Conservation (phyloP, 2,888 invertebrate genomes). For the Drosophila barbarae region DNA sequence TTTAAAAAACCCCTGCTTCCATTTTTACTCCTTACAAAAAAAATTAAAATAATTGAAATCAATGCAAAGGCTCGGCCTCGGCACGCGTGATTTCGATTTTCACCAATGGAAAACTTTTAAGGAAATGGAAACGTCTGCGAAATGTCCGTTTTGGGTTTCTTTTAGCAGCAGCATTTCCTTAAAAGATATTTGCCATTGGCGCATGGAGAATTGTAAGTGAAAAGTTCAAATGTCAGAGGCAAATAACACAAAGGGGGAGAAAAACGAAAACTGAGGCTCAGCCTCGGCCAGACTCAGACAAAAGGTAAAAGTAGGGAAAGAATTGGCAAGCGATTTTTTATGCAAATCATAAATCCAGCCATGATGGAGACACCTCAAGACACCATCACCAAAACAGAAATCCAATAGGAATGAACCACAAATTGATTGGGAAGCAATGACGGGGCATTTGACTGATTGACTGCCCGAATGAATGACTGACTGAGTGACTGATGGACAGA, state of each 20-base stretch:
- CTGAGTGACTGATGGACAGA: conserved; percentile 29
- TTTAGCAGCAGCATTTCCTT: conserved; percentile 60
- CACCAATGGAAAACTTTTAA: conserved; percentile 72
- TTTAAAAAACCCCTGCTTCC: not conserved
- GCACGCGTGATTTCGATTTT: conserved; percentile 67
- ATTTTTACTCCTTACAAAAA: not conserved
- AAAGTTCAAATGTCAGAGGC: conserved; percentile 67
- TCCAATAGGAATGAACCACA: conserved; percentile 50
- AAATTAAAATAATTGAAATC: conserved; percentile 31
- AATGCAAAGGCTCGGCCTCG: conserved; percentile 64
- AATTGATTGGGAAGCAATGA: conserved; percentile 68
- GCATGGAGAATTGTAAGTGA: conserved; percentile 43
- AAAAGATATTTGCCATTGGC: conserved; percentile 34
- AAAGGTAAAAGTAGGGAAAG: conserved; percentile 71
- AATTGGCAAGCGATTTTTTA: conserved; percentile 70
- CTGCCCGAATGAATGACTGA: conserved; percentile 21
- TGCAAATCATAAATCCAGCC: conserved; percentile 74
- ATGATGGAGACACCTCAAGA: conserved; percentile 51
- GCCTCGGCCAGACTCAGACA: conserved; percentile 49
- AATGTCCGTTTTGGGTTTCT: conserved; percentile 71
- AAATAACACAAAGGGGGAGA: conserved; percentile 73
- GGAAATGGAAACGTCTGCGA: conserved; percentile 68
- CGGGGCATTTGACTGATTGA: conserved; percentile 65
- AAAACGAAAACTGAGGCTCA: conserved; percentile 50
- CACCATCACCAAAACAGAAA: conserved; percentile 13